Evolutionary conservation across 1,140 invertebrate species (phyloP), one percentile per base, ranked within the genome.

Genomic region (Euura lappo): DNA sequence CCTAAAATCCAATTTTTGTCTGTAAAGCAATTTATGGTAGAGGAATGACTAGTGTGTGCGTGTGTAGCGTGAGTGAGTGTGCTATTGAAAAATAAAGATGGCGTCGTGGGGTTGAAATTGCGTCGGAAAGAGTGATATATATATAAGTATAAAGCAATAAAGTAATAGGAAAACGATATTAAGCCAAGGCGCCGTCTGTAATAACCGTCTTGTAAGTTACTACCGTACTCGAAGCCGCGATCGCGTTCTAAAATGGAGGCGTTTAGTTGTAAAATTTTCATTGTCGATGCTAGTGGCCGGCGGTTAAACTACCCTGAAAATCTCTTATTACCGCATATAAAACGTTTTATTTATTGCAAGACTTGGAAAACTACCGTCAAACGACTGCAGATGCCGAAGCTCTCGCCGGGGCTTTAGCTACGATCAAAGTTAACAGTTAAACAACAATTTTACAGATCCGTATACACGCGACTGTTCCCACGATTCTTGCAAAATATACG

Each of bases 191-290:
- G 51, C 51, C 51, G 51, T 60, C 5, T n/a, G 72, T 75, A 74
- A 72, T 74, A 74, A 75, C 72, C 72, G 71, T 76, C 71, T 74
- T 74, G 74, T 67, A 71, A 79, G 51, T 60, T 60, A 60, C 51
- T 60, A 5, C 51, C 51, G 51, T n/a, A 8, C 51, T 60, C 51
- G 51, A 11, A 60, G 10, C 51, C 75, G 74, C 74, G 71, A 77
- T 73, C 73, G 77, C 75, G 74, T 71, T 74, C 11, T 28, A 72
- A 79, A 78, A 82, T 78, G 77, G 73, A 66, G 51, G 75, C 76
- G 79, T 77, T 60, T 60, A 60, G 51, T 60, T 60, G 51, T 81
- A 83, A 83, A 84, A 68, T 76, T 78, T 75, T 75, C 76, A 78
- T 80, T 74, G 76, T 69, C 75, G 71, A 76, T 70, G 51, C 70